Evolutionary conservation across 1,140 invertebrate genomes (phyloP).

Genomic region (Muscidifurax raptorellus): DNA sequence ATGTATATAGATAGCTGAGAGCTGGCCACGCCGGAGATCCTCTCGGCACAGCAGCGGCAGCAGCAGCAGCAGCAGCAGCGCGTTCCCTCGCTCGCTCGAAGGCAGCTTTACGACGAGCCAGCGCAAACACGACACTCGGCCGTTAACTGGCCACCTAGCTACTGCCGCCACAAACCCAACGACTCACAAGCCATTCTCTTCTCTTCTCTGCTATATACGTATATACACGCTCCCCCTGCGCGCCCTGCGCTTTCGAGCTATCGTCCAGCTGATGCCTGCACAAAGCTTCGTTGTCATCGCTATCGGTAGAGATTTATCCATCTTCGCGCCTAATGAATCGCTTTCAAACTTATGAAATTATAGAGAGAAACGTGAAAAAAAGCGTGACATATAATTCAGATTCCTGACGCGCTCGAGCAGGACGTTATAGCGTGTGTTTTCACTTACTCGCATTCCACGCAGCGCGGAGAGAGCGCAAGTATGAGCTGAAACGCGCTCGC

Average conservation of each 20-base stretch:
- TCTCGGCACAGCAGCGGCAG: too few relatives aligned
- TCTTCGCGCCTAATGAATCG: not conserved
- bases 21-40: slow-evolving; percentile 23
- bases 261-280: not conserved
- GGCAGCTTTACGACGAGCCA: slow-evolving; percentile 69
- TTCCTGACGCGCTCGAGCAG: not conserved
- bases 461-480: not conserved
- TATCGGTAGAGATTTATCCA: not conserved
- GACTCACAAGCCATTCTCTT: not conserved
- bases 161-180: slow-evolving; percentile 54
- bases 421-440: not conserved
- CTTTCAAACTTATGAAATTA: too few relatives aligned
- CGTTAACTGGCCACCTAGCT: slow-evolving; percentile 70
- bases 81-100: slow-evolving; percentile 44
- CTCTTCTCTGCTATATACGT: not conserved
- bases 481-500: not conserved
- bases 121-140: slow-evolving; percentile 66
- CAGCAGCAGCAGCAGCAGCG: too few relatives aligned
- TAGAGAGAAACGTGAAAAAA: too few relatives aligned
- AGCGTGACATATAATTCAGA: not conserved
- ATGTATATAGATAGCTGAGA: not conserved
- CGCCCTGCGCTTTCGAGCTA: not conserved
- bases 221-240: too few relatives aligned
- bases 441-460: not conserved
- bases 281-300: not conserved